Conservation (phyloP, 2,888 invertebrate species). For the Tipula vernalis region DNA sequence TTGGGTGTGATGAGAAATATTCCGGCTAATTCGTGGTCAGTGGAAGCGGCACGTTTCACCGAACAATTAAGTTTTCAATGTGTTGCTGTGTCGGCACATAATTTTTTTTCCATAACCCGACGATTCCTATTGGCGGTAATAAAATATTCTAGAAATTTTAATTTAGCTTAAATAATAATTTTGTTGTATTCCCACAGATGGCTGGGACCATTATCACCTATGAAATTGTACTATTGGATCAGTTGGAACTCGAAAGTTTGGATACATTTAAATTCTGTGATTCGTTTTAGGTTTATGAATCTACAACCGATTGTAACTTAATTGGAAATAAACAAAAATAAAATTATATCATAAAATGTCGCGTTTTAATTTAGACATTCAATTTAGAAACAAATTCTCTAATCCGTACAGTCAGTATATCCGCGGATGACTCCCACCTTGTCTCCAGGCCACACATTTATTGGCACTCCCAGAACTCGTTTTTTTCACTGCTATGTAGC, state of each 20-base stretch:
- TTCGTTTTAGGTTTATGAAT: not conserved
- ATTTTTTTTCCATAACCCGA: conserved; percentile 44
- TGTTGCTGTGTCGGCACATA: conserved; percentile 45
- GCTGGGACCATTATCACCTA: not conserved
- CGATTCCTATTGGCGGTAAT: conserved; percentile 43
- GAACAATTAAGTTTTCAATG: conserved; percentile 41
- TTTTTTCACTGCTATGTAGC: too few species aligned
- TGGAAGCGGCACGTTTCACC: conserved; percentile 26
- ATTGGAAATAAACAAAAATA: too few species aligned
- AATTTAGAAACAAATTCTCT: too few species aligned
- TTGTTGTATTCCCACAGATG: not conserved
- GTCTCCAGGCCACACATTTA: too few species aligned
- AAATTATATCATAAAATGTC: too few species aligned
- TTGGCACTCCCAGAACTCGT: too few species aligned
- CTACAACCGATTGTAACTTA: too few species aligned
- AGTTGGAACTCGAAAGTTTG: not conserved
- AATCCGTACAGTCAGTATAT: too few species aligned
- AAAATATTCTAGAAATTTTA: too few species aligned
- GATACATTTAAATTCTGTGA: not conserved
- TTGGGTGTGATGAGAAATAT: conserved; percentile 37
- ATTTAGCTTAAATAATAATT: too few species aligned
- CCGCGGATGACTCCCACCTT: too few species aligned
- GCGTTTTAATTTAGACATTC: too few species aligned
- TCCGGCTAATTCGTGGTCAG: conserved; percentile 27
- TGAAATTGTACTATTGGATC: not conserved